Base-by-base conservation (phyloP, 1,140 invertebrate genomes). In the Drosophila pectinifera region DNA sequence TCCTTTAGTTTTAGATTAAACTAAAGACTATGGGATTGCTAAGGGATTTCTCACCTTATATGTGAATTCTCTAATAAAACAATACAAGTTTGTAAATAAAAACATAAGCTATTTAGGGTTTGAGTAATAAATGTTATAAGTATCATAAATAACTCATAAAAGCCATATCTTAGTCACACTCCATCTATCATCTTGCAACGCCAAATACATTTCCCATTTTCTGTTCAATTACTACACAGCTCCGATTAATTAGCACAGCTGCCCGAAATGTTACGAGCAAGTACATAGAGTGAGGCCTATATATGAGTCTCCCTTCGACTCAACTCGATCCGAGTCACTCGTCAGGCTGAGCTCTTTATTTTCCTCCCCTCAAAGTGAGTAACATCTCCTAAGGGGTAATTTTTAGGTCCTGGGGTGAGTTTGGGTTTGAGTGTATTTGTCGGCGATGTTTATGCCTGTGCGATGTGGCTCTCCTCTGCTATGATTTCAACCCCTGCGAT, bases 161-260 rank as follows among this genome's bases (percentile, higher is more conserved):
- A 49, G n/a, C 28, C 11, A 11, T 10, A 31, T 48, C 1, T 10
- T 13, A 6, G 2, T 18, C 20, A 14, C 16, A 20, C 28, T 31
- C 8, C 0, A 28, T 8, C 28, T 41, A 14, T 18, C 13, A 11
- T 48, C 0, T 18, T 8, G 26, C 45, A n/a, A 22, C 3, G 38
- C 16, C n/a, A 31, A 20, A 61, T 20, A 39, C 36, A 4, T 45
- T 49, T 63, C n/a, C 48, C 53, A 76, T 68, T 13, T 65, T 53
- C 57, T 49, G 38, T 77, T 73, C 43, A 65, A 74, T 49, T 77
- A 64, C 61, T 65, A 31, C 28, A 36, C 49, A 83, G 53, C 48
- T 70, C 76, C 45, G 38, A 79, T 86, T 83, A 86, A 86, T 88
- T 86, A 86, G 79, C 83, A 62, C 83, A 75, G 61, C 74, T 77